Evolutionary conservation across 2,113 vertebrate species (phyloP).

Genomic region (Tupaia chinensis): DNA sequence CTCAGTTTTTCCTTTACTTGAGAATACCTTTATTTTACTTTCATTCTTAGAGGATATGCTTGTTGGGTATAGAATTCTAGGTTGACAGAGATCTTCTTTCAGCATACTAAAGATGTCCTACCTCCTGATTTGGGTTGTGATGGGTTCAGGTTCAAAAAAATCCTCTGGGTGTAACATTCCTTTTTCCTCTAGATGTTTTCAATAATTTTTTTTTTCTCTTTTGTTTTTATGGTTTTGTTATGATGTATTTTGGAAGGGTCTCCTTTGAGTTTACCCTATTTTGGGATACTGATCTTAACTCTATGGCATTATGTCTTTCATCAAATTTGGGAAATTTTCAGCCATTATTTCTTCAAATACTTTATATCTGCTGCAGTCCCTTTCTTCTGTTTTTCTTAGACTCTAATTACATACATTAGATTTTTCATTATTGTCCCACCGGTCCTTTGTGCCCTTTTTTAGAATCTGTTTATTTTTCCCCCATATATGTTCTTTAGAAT

Average conservation of each 20-base stretch:
- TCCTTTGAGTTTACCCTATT: conserved; percentile 12
- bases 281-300: background rate
- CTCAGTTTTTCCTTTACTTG: background rate
- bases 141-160: no score
- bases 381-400: background rate
- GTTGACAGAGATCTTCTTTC: background rate
- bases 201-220: background rate
- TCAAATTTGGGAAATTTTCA: background rate
- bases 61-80: background rate
- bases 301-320: background rate
- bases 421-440: background rate
- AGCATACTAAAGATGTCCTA: background rate
- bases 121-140: background rate
- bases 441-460: background rate
- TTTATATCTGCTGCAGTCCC: background rate
- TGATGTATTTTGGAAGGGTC: background rate
- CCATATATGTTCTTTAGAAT: background rate
- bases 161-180: no score
- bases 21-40: background rate
- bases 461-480: background rate
- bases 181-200: background rate
- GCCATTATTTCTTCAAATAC: background rate
- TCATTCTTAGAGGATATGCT: background rate
- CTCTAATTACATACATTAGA: background rate
- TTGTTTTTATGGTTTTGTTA: background rate